These are phyloP conservation scores for Wiebesia pumilae DNA, from an alignment of 1,140 invertebrate species.

Conservation along the genomic window DNA sequence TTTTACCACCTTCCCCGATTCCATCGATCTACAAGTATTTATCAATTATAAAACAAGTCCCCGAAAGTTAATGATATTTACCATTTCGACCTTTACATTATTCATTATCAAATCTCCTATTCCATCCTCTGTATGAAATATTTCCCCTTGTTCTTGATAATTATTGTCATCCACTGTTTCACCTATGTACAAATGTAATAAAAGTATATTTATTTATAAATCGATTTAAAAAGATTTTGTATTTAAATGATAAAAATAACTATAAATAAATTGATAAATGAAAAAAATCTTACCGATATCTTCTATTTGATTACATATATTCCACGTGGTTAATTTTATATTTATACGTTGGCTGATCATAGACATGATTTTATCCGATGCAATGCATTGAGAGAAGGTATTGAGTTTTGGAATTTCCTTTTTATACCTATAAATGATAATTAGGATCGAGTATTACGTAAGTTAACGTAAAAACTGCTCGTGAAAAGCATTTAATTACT, in stretches of 20 bases:
- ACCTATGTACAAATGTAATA: conserved; percentile 49
- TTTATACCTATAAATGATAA: conserved; percentile 63
- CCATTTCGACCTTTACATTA: conserved; percentile 24
- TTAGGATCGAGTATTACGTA: not conserved
- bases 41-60: conserved; percentile 14
- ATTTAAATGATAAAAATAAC: not conserved
- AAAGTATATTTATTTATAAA: not conserved
- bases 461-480: not conserved
- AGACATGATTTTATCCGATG: conserved; percentile 65
- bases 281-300: conserved; percentile 13
- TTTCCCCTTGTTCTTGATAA: conserved; percentile 52
- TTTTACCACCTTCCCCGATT: conserved; percentile 65
- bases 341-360: conserved; percentile 67
- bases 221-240: not conserved
- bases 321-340: conserved; percentile 68
- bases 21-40: conserved; percentile 51
- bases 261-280: not conserved
- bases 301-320: conserved; percentile 40
- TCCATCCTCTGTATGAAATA: conserved; percentile 62
- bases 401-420: conserved; percentile 57
- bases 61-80: not conserved
- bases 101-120: conserved; percentile 62
- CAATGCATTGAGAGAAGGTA: conserved; percentile 67
- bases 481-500: conserved; percentile 70
- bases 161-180: conserved; percentile 47